These are phyloP conservation scores for human (Homo sapiens) DNA, from an alignment of 2,113 vertebrate species.

Conservation along the genomic window GRCh38 chr20:46887501-46888000, in stretches of 20 bases:
- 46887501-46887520: no score
- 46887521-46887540: no score
- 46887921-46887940: not conserved
- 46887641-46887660: not conserved
- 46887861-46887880: not conserved
- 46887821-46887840: not conserved
- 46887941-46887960: not conserved
- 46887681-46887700: not conserved
- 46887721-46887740: not conserved
- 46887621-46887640: not conserved
- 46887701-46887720: not conserved
- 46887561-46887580: no score
- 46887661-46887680: not conserved
- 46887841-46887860: not conserved
- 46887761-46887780: not conserved
- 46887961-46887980: not conserved
- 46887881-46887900: not conserved
- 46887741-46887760: not conserved
- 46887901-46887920: not conserved
- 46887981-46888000: not conserved
- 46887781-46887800: not conserved
- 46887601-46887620: no score
- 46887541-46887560: no score
- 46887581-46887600: no score
- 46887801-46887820: not conserved